Base-by-base conservation (phyloP, 1,140 invertebrate species). In the Scaptomyza hsui region DNA sequence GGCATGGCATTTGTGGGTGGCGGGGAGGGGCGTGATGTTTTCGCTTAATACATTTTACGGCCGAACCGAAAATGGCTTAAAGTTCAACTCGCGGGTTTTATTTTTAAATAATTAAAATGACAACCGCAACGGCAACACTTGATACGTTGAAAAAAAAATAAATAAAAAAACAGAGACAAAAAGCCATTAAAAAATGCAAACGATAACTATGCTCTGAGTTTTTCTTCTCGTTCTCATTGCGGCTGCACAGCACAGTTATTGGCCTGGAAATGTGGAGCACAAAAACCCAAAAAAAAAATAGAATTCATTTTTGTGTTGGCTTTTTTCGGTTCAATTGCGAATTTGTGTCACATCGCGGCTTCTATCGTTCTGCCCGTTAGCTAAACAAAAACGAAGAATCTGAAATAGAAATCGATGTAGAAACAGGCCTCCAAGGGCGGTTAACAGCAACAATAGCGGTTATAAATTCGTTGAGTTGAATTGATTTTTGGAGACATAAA, bases 31-130 rank as follows among this genome's bases (percentile, higher is more conserved):
- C 60, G 67, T 55, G 51, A 56, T 63, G 59, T 63, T 62, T 29
- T 47, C 49, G 32, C 59, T 63, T 62, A 41, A 69, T 53, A 63
- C 65, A 63, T 55, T 63, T 64, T 15, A 21, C n/a, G 32, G 12
- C n/a, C 3, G 26, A n/a, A n/a, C 26, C 7, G 24, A 24, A 24
- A 29, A n/a, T 7, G 51, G 59, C 49, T 70, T 64, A 56, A 63
- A 63, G 60, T 47, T 56, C 26, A 29, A 29, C 26, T 13, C 26
- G 48, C 5, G 12, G 9, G 24, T 24, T 24, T 24, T 24, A 4
- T n/a, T 4, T 37, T 71, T 57, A 56, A 71, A 71, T 71, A 65
- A 65, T 51, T 65, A 71, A 65, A 71, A 37, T 37, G 52, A 65
- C 61, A 57, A 71, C 68, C 61, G 45, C 45, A 57, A 53, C 21